Base-by-base conservation (phyloP, 2,113 vertebrate species). In the Ceratotherium simum region DNA sequence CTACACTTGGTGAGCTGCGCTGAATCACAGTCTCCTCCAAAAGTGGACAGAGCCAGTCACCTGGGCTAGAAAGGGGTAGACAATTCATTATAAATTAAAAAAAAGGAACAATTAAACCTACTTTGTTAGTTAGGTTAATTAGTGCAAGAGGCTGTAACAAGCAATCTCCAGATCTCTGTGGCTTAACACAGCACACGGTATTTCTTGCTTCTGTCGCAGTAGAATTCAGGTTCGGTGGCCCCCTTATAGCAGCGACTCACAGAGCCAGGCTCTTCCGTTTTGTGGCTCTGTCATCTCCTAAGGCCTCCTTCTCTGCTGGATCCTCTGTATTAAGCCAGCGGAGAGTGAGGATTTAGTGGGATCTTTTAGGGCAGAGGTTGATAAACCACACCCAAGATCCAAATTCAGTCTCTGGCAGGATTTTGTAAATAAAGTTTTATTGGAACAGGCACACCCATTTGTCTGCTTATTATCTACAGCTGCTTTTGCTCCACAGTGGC, bases 371-470 rank as follows among this genome's bases (percentile, higher is more conserved):
- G 33, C n/a, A 83, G 56, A 73, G 8, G 1, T 88, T 21, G 29
- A 31, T n/a, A 76, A 88, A 60, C 39, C 85, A 75, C 3, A 51
- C 29, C 58, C 4, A 11, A 1, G 60, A 67, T 14, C 25, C 78
- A 82, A 78, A 83, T 87, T 62, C 33, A 60, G 48, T n/a, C 14
- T 42, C 36, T 46, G 56, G 6, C 64, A 11, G 17, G 8, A 56
- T 83, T 96, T 87, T 83, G 27, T 84, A 92, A 92, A 64, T 95
- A 48, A 70, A 95, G 70, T 87, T 97, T 93, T 84, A 36, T 67
- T 67, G 46, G 42, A 73, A 67, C 11, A 94, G 64, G 33, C n/a
- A 84, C 4, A 33, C 20, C 4, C 10, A 18, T 60, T 67, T 73
- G 33, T 17, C 85, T 78, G 5, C 39, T 76, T 70, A 21, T 73